These are phyloP conservation scores for Nixonia krombeini DNA, from an alignment of 1,140 invertebrate genomes.

Conservation along the genomic window DNA sequence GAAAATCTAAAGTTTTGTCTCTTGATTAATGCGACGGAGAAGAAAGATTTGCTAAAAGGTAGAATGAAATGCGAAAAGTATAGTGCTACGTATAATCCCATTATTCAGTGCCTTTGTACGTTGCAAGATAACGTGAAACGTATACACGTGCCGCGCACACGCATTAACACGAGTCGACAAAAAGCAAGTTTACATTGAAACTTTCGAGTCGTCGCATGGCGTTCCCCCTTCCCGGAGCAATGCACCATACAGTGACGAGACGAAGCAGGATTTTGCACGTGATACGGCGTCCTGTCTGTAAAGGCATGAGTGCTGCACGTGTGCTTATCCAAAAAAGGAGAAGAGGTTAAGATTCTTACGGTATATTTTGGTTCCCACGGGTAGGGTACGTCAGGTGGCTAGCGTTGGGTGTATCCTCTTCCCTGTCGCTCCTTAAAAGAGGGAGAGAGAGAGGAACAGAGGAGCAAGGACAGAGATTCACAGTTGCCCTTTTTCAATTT, in stretches of 20 bases:
- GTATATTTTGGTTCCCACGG: constrained; percentile 55
- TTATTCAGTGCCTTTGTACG: too few relatives aligned
- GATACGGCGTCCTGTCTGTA: constrained; percentile 25
- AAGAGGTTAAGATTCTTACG: constrained; percentile 43
- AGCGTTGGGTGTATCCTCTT: constrained; percentile 27
- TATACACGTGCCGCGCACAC: constrained; percentile 41
- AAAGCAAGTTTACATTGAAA: constrained; percentile 30
- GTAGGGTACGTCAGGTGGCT: constrained; percentile 53
- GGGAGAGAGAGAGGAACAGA: too few relatives aligned
- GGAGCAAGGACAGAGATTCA: too few relatives aligned
- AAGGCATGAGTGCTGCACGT: constrained; percentile 51
- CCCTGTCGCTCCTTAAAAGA: constrained; percentile 39
- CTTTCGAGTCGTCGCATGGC: constrained; percentile 17
- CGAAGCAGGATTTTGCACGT: constrained; percentile 2
- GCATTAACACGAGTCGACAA: constrained; percentile 28
- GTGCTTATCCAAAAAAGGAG: constrained; percentile 37
- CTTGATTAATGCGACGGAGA: too few relatives aligned
- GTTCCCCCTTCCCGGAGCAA: constrained; percentile 7
- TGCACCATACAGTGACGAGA: constrained; percentile 26
- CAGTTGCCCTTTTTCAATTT: constrained; percentile 40
- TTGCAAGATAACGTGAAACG: constrained; percentile 20
- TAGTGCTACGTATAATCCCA: too few relatives aligned
- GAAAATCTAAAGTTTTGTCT: too few relatives aligned
- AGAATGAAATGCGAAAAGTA: too few relatives aligned
- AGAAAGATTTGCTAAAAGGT: too few relatives aligned